Evolutionary conservation across 2,888 invertebrate species (phyloP).

Genomic region (Neoascia interrupta): DNA sequence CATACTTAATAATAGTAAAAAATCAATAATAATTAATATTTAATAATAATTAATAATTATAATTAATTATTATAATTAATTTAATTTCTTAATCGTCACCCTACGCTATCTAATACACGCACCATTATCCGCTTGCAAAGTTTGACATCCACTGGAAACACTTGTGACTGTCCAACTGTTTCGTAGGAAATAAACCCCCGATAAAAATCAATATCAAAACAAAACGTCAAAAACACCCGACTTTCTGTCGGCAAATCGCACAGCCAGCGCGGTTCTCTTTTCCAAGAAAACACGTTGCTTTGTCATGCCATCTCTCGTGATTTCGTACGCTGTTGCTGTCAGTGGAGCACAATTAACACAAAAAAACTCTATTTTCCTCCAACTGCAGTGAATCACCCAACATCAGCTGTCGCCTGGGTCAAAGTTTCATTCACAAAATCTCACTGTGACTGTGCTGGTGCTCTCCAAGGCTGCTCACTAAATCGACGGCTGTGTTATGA

Average conservation of each 20-base stretch:
- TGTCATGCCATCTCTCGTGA: constrained; percentile 19
- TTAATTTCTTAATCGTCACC: no score
- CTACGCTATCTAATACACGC: no score
- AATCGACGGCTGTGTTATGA: constrained; percentile 40
- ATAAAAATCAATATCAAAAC: constrained; percentile 21
- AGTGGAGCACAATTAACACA: constrained; percentile 12
- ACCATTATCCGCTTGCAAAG: no score
- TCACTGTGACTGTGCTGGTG: not conserved
- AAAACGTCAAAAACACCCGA: constrained; percentile 59
- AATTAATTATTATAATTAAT: no score
- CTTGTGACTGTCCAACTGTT: not conserved
- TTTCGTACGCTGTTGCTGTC: constrained; percentile 25
- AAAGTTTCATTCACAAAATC: constrained; percentile 55
- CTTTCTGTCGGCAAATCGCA: constrained; percentile 21
- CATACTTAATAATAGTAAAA: no score
- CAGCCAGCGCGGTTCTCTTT: not conserved
- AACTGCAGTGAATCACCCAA: constrained; percentile 49
- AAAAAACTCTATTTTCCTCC: constrained; percentile 15
- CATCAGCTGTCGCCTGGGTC: constrained; percentile 17
- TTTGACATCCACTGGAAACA: not conserved
- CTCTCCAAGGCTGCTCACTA: no score
- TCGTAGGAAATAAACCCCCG: not conserved
- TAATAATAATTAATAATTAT: no score
- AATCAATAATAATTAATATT: no score
- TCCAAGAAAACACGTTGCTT: constrained; percentile 30